Evolutionary conservation across 2,888 invertebrate species (phyloP).

Genomic region (Agrochola macilenta): DNA sequence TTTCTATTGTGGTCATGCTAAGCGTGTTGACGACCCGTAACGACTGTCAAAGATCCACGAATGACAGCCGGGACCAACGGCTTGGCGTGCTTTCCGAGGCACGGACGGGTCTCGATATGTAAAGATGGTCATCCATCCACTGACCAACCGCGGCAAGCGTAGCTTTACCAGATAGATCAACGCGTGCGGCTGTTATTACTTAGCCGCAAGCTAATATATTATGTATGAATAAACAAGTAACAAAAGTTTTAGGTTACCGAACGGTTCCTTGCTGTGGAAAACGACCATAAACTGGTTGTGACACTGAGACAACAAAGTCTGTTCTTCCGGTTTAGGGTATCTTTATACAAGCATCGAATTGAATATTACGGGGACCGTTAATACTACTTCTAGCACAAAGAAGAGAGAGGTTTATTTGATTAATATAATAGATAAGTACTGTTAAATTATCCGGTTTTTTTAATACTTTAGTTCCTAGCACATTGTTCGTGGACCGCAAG

Average conservation of each 20-base stretch:
- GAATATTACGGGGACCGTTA: conserved; percentile 68
- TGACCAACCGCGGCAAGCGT: no score
- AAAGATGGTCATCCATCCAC: no score
- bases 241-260: conserved; percentile 41
- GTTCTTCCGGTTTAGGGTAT: conserved; percentile 68
- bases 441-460: conserved; percentile 24
- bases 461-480: conserved; percentile 2
- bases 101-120: no score
- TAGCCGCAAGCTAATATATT: background rate
- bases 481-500: no score
- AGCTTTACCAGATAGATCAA: no score
- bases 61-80: no score
- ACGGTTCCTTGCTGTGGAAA: conserved; percentile 58
- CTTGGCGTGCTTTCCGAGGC: no score
- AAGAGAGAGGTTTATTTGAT: conserved; percentile 33
- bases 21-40: no score
- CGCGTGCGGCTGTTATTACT: no score
- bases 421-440: conserved; percentile 15
- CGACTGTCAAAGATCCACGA: no score
- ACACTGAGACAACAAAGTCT: conserved; percentile 63
- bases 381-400: conserved; percentile 17
- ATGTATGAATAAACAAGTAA: conserved; percentile 17
- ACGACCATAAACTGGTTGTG: conserved; percentile 74
- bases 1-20: no score
- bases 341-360: conserved; percentile 50